phyloP scores from a whole-genome alignment of 2,888 invertebrate species.

The Bellardia bayeri region DNA sequence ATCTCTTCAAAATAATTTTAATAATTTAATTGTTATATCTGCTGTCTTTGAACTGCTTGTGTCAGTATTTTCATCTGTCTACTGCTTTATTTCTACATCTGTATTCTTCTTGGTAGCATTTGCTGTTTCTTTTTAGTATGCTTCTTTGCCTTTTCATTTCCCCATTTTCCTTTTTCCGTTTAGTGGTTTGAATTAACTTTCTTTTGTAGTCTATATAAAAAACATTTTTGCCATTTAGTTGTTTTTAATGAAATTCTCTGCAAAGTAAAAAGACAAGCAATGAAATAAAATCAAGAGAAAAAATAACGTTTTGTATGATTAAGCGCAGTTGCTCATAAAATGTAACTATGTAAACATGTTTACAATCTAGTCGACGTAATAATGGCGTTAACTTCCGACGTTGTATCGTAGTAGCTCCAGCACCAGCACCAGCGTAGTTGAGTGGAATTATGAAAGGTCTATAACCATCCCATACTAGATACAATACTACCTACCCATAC shows the following conservation, averaged over 20 bases:
- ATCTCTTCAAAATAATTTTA: constrained; percentile 61
- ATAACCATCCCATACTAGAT: constrained; percentile 5
- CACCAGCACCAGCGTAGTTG: constrained; percentile 14
- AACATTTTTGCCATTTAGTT: constrained; percentile 66
- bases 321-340: constrained; percentile 62
- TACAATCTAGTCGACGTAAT: constrained; percentile 63
- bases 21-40: constrained; percentile 63
- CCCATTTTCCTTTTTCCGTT: constrained; percentile 60
- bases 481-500: neutral
- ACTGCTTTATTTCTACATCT: neutral
- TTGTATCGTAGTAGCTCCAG: constrained; percentile 40
- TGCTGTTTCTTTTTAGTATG: constrained; percentile 2
- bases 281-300: constrained; percentile 24
- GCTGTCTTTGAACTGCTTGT: constrained; percentile 58
- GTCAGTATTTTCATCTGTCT: constrained; percentile 17
- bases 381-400: constrained; percentile 63
- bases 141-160: constrained; percentile 30
- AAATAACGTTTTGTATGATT: constrained; percentile 37
- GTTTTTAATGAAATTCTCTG: constrained; percentile 59
- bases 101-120: constrained; percentile 19
- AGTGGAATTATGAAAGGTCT: constrained; percentile 42
- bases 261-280: constrained; percentile 41
- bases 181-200: constrained; percentile 70
- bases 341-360: constrained; percentile 65
- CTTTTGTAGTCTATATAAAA: constrained; percentile 68